phyloP scores from a whole-genome alignment of 1,140 invertebrate genomes.

The Drosophila mayri region DNA sequence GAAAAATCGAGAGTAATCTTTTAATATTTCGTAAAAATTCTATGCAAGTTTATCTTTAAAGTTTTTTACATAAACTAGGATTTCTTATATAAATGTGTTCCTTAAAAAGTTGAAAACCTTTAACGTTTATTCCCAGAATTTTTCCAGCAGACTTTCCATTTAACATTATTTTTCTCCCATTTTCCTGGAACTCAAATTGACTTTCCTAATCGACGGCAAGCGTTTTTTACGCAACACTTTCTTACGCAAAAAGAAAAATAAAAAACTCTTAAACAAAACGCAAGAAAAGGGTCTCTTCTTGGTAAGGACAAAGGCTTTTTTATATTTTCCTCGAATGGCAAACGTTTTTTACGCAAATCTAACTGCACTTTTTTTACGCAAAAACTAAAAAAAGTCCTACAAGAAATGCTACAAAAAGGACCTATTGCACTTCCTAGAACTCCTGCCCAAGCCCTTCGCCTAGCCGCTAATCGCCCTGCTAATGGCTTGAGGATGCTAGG shows the following conservation, averaged over 20 bases:
- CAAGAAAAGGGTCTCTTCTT: not conserved
- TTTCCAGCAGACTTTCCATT: not conserved
- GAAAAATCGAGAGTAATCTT: not conserved
- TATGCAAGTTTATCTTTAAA: too few relatives aligned
- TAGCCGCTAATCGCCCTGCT: constrained; percentile 71
- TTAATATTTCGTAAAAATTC: not conserved
- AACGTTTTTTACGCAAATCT: constrained; percentile 55
- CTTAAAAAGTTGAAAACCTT: not conserved
- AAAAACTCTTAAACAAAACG: not conserved
- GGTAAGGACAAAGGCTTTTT: constrained; percentile 32
- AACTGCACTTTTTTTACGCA: constrained; percentile 45
- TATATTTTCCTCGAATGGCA: constrained; percentile 46
- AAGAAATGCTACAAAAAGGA: not conserved
- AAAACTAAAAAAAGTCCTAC: constrained; percentile 27
- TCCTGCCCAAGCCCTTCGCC: constrained; percentile 41
- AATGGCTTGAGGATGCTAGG: constrained; percentile 60
- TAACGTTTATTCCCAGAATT: not conserved
- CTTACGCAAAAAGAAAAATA: not conserved
- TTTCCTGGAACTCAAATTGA: constrained; percentile 9
- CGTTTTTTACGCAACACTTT: constrained; percentile 26
- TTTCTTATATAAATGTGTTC: not conserved
- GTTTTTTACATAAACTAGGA: not conserved
- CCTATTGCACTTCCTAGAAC: constrained; percentile 40
- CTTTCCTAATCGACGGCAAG: not conserved
- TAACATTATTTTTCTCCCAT: not conserved